These are phyloP conservation scores for Scopus umbretta DNA, from an alignment of 2,113 vertebrate genomes.

Conservation along the genomic window DNA sequence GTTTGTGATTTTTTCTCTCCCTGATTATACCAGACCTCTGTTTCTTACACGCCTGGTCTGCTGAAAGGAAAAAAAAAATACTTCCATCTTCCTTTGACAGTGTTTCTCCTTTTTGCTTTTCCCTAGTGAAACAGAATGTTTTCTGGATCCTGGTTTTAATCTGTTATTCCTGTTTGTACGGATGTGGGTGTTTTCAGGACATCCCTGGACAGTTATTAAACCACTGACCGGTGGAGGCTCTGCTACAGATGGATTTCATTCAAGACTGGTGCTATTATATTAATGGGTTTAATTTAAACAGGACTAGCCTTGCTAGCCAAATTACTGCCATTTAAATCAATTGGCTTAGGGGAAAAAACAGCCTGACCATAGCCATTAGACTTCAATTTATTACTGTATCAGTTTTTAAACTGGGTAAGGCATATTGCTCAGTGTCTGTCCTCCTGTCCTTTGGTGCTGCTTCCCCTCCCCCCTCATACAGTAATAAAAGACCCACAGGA, in stretches of 20 bases:
- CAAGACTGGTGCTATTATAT: conserved; percentile 79
- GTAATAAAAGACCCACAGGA: conserved; percentile 60
- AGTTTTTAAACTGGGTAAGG: conserved; percentile 72
- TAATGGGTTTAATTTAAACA: conserved; percentile 85
- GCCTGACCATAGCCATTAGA: conserved; percentile 77
- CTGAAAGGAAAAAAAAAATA: neutral
- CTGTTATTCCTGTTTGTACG: conserved; percentile 55
- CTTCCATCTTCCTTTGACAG: neutral
- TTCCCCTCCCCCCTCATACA: neutral
- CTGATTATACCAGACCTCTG: neutral
- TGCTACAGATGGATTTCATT: conserved; percentile 73
- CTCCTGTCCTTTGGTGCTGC: conserved; percentile 63
- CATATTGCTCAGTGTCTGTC: conserved; percentile 69
- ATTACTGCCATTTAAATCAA: conserved; percentile 86
- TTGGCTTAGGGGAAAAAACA: conserved; percentile 78
- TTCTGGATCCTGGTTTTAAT: conserved; percentile 31
- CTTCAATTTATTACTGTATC: conserved; percentile 81
- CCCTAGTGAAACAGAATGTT: neutral
- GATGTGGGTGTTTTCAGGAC: conserved; percentile 60
- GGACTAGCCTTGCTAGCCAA: conserved; percentile 77
- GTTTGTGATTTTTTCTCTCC: neutral
- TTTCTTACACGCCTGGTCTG: neutral
- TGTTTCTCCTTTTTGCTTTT: neutral
- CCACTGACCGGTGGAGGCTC: conserved; percentile 69
- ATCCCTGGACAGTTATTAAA: conserved; percentile 74